Evolutionary conservation across 2,888 invertebrate genomes (phyloP), one percentile per base, ranked within the genome.

Genomic region (Lamellibrachia satsuma): DNA sequence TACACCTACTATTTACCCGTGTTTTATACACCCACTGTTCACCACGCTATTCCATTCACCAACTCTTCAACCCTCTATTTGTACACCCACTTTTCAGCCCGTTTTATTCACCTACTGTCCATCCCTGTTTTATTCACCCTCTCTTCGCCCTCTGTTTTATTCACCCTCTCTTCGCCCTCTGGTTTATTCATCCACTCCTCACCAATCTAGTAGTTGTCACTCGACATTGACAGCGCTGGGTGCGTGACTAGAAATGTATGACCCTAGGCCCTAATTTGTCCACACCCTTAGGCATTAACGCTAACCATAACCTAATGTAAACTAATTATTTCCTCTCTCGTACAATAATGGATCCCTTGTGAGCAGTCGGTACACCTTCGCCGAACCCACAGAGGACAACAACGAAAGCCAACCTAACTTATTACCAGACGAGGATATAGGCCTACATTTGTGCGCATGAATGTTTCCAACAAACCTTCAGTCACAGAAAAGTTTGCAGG

Each of bases 261-360:
- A 60, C 60, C 60, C 60, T 1, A 60, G 60, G 60, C 60, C 60
- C 60, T 9, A 60, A 60, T 60, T 60, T 60, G 7, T 60, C 60
- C 60, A 60, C 60, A 60, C 60, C 60, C 60, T 1, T 15, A 60
- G 60, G 15, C 60, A 60, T 60, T 11, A 60, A 60, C 60, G 15
- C 60, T 15, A 60, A 60, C 60, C 60, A 11, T 60, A 60, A 60
- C 60, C 60, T 60, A 60, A 60, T 60, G 60, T 60, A 9, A 60
- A 60, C 22, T 22, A 60, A 60, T 60, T 60, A 4, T 60, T 22
- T 11, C 60, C 60, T 60, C 60, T 60, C 15, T 22, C 57, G 57
- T 1, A 11, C 2, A 11, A 22, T 60, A 60, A 60, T 60, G 60
- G 90, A 90, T 52, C 93, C 92, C 60, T 92, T 93, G 60, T 11